Conservation (phyloP, 2,888 invertebrate genomes). For the Macrosoma leucophasiata region DNA sequence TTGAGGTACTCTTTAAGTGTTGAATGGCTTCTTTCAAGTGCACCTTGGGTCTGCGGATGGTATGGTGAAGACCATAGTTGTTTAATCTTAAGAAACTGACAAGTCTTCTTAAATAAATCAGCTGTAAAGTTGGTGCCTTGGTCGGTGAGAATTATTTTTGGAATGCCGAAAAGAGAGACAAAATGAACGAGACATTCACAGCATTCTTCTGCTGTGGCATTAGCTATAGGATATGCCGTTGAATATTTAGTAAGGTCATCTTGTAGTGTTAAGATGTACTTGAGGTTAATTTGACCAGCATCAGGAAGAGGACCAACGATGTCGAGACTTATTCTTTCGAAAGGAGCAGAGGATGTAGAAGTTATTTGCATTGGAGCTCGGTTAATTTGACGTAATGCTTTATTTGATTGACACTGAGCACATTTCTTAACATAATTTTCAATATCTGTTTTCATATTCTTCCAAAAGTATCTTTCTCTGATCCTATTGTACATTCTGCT, state of each 20-base stretch:
- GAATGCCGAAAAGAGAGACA: slow-evolving; percentile 38
- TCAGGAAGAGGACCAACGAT: slow-evolving; percentile 27
- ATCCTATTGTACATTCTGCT: slow-evolving; percentile 22
- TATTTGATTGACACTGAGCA: slow-evolving; percentile 23
- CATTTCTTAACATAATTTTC: slow-evolving; percentile 25
- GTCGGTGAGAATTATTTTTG: slow-evolving; percentile 37
- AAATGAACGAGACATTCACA: slow-evolving; percentile 31
- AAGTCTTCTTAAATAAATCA: slow-evolving; percentile 22
- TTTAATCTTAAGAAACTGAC: slow-evolving; percentile 24
- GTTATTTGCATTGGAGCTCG: slow-evolving; percentile 29
- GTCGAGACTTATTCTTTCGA: slow-evolving; percentile 23
- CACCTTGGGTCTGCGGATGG: slow-evolving; percentile 28
- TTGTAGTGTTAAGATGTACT: slow-evolving; percentile 23
- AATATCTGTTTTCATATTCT: slow-evolving; percentile 24
- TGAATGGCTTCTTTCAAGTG: slow-evolving; percentile 24
- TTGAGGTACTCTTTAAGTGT: slow-evolving; percentile 26
- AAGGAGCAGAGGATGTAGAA: slow-evolving; percentile 23
- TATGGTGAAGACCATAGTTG: slow-evolving; percentile 27
- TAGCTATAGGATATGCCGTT: slow-evolving; percentile 14
- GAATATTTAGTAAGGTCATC: slow-evolving; percentile 15
- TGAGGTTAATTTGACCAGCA: slow-evolving; percentile 21
- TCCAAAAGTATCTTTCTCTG: slow-evolving; percentile 25
- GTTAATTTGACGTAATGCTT: slow-evolving; percentile 20
- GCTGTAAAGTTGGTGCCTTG: slow-evolving; percentile 33
- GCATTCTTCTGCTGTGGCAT: slow-evolving; percentile 22